Percentiles rank a stretch among this genome's conserved stretches.
These are phyloP conservation scores for Tetraneura akinire DNA, from an alignment of 1,140 invertebrate genomes.

Conservation along the genomic window DNA sequence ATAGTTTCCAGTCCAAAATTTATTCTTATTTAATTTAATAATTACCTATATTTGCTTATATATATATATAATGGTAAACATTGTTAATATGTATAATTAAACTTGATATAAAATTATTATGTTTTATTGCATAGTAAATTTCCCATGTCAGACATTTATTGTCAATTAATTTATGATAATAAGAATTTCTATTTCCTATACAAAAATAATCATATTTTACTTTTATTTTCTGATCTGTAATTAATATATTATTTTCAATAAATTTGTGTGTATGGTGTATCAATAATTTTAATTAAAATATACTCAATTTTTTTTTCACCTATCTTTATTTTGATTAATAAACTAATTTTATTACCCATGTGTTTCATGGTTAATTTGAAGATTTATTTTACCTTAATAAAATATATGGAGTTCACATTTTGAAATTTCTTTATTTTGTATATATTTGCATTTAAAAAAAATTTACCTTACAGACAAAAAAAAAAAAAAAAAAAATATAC, in stretches of 20 bases:
- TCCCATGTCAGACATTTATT: conserved; percentile 12
- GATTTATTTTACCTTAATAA: too few relatives aligned
- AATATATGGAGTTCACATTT: too few relatives aligned
- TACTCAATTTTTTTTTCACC: not conserved
- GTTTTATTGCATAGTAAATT: not conserved
- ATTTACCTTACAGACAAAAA: too few relatives aligned
- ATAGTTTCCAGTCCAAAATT: too few relatives aligned
- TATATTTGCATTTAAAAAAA: too few relatives aligned
- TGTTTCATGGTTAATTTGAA: conserved; percentile 23
- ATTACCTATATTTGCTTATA: too few relatives aligned
- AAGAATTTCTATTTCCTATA: conserved; percentile 24
- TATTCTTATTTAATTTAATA: too few relatives aligned
- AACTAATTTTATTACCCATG: conserved; percentile 8
- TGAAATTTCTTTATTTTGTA: too few relatives aligned
- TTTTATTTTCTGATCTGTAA: not conserved
- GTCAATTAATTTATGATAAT: conserved; percentile 30
- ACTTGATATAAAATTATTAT: too few relatives aligned
- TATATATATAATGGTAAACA: too few relatives aligned
- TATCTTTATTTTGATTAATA: not conserved
- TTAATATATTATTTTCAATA: not conserved
- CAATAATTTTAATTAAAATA: not conserved
- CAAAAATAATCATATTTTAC: not conserved
- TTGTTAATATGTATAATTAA: too few relatives aligned
- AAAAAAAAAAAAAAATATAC: too few relatives aligned
- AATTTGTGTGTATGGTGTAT: not conserved